Base-by-base conservation (phyloP, 2,797 vertebrate genomes). In the Alosa sapidissima region DNA sequence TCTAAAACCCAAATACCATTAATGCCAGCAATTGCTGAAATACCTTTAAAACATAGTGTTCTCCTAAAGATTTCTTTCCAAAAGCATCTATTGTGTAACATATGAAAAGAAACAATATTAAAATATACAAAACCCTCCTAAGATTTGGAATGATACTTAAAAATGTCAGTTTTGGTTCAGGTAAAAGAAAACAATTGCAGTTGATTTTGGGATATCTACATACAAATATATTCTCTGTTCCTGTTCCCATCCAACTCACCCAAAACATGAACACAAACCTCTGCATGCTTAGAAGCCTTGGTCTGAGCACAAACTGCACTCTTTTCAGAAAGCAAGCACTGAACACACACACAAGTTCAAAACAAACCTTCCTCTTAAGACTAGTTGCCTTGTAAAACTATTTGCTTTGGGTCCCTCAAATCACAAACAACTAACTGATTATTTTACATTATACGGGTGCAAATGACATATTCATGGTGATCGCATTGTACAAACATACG, bases 151-250 rank as follows among this genome's bases (percentile, higher is more conserved):
- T 78, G 72, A 47, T 78, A 78, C 5, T 72, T 36, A 68, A 13
- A 33, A 62, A 62, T 21, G 28, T 72, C 13, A 41, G 13, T 41
- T 62, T 78, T 78, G 72, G 72, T 78, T 78, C 16, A 78, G 16
- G 36, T 45, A 47, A 78, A 78, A 78, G 36, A 45, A 47, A 78
- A 47, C 41, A 78, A 47, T 7, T 45, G 13, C 36, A 75, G 11
- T 78, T 47, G 10, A 36, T 47, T 78, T 78, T 78, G 41, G 41
- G 41, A 78, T 78, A 45, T 78, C 19, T 47, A 45, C 19, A 78
- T 78, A 78, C 14, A 78, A 78, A 78, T 78, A 78, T 78, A 78
- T 78, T 47, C 33, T 72, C 14, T 72, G 65, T 78, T 45, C 41
- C 36, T 13, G 36, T 36, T 78, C 41, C 41, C 41, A 19, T 41